Evolutionary conservation across 1,140 invertebrate genomes (phyloP).

Genomic region (Vanessa tameamea): DNA sequence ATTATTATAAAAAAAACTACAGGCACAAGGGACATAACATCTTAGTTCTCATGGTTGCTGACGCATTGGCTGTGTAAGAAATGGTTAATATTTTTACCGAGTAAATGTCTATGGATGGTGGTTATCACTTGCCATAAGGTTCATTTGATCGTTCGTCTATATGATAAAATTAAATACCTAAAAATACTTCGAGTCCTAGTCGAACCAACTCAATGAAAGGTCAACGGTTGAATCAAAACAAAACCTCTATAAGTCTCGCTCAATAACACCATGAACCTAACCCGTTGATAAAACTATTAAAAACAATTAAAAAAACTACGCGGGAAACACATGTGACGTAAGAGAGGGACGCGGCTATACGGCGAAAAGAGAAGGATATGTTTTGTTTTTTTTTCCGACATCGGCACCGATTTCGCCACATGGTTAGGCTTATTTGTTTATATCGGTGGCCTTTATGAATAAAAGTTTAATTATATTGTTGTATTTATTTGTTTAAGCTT

Average conservation of each 20-base stretch:
- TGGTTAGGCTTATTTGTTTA: conserved; percentile 42
- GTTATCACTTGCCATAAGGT: no score
- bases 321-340: conserved; percentile 58
- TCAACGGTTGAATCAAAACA: conserved; percentile 30
- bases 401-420: conserved; percentile 58
- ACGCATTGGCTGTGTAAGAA: no score
- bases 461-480: conserved; percentile 17
- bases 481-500: conserved; percentile 28
- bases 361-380: conserved; percentile 35
- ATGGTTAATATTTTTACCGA: no score
- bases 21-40: no score
- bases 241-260: conserved; percentile 7
- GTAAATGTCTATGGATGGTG: no score
- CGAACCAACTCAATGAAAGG: conserved; percentile 15
- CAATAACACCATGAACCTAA: conserved; percentile 46
- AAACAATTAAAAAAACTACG: conserved; percentile 55
- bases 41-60: no score
- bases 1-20: no score
- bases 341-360: conserved; percentile 47
- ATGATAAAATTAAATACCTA: no score
- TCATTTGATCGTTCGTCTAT: no score
- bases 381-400: conserved; percentile 45
- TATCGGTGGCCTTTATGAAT: conserved; percentile 27
- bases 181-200: background rate
- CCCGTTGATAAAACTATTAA: conserved; percentile 59